Evolutionary conservation across 2,797 vertebrate species (phyloP).

Genomic region (Dendrocincla fuliginosa): DNA sequence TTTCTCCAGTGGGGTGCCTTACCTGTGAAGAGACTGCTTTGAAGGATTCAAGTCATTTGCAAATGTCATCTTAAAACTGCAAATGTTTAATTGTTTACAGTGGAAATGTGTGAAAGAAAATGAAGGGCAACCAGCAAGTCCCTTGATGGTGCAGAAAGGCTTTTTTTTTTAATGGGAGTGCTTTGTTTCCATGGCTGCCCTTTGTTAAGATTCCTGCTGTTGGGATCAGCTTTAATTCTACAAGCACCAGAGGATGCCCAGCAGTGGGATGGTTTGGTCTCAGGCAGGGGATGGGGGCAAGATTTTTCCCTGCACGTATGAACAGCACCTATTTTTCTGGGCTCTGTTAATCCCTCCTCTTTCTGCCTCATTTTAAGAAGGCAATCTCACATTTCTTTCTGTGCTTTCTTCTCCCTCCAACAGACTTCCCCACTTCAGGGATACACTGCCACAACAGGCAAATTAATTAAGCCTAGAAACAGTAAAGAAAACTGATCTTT

Average conservation of each 20-base stretch:
- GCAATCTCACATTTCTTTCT: background rate
- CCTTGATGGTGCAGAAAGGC: background rate
- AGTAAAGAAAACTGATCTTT: background rate
- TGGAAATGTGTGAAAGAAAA: background rate
- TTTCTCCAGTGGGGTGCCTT: background rate
- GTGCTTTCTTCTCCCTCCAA: background rate
- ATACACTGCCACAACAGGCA: background rate
- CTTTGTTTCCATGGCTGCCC: constrained; percentile 9
- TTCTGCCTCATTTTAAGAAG: background rate
- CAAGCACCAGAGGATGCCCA: background rate
- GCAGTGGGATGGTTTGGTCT: background rate
- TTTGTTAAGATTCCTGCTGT: background rate
- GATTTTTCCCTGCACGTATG: background rate
- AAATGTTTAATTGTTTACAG: background rate
- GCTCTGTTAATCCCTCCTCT: background rate
- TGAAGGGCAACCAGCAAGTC: background rate
- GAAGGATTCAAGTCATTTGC: background rate
- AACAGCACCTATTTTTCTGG: background rate
- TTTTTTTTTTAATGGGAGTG: background rate
- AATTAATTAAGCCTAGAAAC: constrained; percentile 11
- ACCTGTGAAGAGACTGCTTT: background rate
- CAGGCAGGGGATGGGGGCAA: background rate
- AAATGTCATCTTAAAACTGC: background rate
- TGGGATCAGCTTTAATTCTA: background rate
- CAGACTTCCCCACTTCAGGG: background rate